These are phyloP conservation scores for Ruditapes philippinarum DNA, from an alignment of 1,140 invertebrate genomes.

Conservation along the genomic window DNA sequence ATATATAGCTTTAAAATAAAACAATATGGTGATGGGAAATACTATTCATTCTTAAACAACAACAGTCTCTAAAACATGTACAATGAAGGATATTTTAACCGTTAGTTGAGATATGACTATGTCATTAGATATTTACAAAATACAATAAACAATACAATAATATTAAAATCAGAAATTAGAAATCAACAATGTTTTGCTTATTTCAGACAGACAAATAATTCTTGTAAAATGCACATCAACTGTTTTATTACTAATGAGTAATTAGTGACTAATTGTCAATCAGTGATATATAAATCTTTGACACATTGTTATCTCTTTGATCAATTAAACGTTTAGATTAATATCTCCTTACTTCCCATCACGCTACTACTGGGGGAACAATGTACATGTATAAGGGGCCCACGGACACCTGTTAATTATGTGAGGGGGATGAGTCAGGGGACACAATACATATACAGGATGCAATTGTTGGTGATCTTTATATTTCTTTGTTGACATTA, in stretches of 20 bases:
- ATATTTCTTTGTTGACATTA: not conserved
- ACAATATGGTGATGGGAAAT: too few species aligned
- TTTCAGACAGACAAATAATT: too few species aligned
- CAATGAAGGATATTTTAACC: too few species aligned
- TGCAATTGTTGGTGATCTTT: not conserved
- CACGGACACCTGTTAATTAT: constrained; percentile 47
- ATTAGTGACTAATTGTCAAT: constrained; percentile 34
- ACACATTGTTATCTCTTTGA: constrained; percentile 32
- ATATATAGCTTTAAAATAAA: too few species aligned
- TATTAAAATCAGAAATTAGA: too few species aligned
- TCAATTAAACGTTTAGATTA: constrained; percentile 64
- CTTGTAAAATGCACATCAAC: too few species aligned
- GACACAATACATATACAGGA: not conserved
- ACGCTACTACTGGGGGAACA: not conserved
- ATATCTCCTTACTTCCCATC: constrained; percentile 39
- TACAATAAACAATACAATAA: too few species aligned
- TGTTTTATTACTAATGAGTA: not conserved
- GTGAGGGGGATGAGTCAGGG: constrained; percentile 31
- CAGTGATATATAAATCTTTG: constrained; percentile 25
- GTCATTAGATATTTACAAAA: too few species aligned
- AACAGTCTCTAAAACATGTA: too few species aligned
- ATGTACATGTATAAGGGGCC: constrained; percentile 40
- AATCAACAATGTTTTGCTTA: too few species aligned
- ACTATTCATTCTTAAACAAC: too few species aligned
- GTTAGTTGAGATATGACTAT: too few species aligned